These are phyloP conservation scores for Micromussa lordhowensis DNA, from an alignment of 92 coral and sea anemone species.

Conservation along the genomic window DNA sequence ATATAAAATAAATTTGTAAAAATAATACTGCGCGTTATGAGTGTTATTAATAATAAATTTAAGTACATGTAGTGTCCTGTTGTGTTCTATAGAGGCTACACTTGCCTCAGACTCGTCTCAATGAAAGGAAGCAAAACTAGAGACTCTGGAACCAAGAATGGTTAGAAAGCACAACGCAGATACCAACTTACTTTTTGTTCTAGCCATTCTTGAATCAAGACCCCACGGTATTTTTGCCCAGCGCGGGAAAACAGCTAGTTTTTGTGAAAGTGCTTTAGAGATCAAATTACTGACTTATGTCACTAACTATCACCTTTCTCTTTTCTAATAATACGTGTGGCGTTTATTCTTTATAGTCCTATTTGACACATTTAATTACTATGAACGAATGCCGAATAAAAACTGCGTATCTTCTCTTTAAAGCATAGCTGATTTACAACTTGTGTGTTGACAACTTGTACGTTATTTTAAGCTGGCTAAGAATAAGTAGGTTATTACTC, in stretches of 20 bases:
- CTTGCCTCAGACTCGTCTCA: not conserved
- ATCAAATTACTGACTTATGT: not conserved
- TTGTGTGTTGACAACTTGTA: not conserved
- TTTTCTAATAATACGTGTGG: not conserved
- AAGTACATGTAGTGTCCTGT: not conserved
- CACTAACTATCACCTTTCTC: not conserved
- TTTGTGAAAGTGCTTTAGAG: not conserved
- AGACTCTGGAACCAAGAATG: not conserved
- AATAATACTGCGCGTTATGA: not conserved
- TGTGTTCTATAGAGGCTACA: not conserved
- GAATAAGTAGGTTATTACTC: not conserved
- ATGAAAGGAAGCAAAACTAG: not conserved
- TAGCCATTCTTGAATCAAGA: not conserved
- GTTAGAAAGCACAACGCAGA: not conserved
- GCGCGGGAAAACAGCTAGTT: not conserved
- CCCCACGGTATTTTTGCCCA: not conserved
- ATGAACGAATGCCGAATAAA: not conserved
- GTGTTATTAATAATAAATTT: slow-evolving; percentile 8
- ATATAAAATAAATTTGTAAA: not conserved
- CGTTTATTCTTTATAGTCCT: not conserved
- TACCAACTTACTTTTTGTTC: not conserved
- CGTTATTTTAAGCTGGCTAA: not conserved
- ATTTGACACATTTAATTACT: not conserved
- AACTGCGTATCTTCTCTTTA: not conserved
- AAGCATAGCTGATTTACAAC: not conserved